Evolutionary conservation across 2,113 vertebrate genomes (phyloP).

Genomic region (Lepus timidus): DNA sequence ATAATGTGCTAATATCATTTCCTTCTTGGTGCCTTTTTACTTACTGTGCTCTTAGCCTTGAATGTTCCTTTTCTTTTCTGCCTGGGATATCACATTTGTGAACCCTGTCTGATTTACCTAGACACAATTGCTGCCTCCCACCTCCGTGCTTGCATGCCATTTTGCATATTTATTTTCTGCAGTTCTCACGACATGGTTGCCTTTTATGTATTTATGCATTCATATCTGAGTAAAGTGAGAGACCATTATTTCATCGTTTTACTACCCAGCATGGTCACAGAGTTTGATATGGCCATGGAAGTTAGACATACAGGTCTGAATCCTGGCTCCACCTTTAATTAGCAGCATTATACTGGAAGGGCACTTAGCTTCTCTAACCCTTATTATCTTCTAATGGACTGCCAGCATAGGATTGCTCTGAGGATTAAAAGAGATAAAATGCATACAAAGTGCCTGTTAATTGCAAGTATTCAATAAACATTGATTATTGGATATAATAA

Average conservation of each 20-base stretch:
- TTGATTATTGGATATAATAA: slow-evolving; percentile 15
- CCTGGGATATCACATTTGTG: not conserved
- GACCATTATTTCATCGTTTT: slow-evolving; percentile 32
- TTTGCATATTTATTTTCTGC: slow-evolving; percentile 18
- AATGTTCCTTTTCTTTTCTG: not conserved
- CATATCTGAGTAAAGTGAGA: not conserved
- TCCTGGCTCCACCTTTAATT: not conserved
- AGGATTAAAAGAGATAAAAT: slow-evolving; percentile 38
- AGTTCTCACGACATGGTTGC: not conserved
- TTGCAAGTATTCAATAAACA: not conserved
- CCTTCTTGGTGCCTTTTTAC: not conserved
- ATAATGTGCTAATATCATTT: slow-evolving; percentile 6
- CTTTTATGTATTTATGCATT: not conserved
- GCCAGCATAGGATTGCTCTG: not conserved
- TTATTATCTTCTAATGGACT: not conserved
- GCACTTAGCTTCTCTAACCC: not conserved
- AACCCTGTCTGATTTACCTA: not conserved
- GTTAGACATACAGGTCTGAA: not conserved
- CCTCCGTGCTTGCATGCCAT: not conserved
- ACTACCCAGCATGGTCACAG: not conserved
- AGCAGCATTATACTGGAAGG: slow-evolving; percentile 3
- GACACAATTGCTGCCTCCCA: not conserved
- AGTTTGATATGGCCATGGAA: not conserved
- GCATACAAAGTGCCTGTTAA: not conserved
- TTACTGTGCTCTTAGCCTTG: not conserved